Evolutionary conservation across 2,797 vertebrate genomes (phyloP), one percentile per base, ranked within the genome.

Genomic region (Delichon dasypus): DNA sequence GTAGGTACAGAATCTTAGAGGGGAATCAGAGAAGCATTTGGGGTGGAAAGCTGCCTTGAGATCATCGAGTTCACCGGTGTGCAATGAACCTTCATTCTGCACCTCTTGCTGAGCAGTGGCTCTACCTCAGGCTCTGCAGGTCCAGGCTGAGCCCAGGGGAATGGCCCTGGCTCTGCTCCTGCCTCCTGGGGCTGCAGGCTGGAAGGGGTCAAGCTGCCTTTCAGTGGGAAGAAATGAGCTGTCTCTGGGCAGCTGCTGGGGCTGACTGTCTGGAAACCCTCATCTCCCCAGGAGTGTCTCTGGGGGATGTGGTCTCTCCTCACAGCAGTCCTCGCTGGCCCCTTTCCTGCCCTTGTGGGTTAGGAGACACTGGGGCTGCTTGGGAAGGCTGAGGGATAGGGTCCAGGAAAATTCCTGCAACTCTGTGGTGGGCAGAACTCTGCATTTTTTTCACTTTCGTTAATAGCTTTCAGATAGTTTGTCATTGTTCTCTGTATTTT

Each of bases 21-120:
- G 6, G 32, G 53, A 53, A 15, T 21, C 7, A 13, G 0, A 25
- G 40, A 48, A 54, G 7, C 3, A 13, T 67, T 78, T 36, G 7
- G 16, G 34, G 32, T 66, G 48, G 32, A 44, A 48, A 72, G 36
- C 13, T 48, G 38, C 51, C 20, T 40, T 34, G 26, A 18, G 32
- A 25, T 11, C 50, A 27, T 19, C 0, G 1, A 29, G 53, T 11
- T 30, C 53, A 17, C 10, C 22, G 0, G 1, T 2, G 4, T 64
- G 53, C 82, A 66, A 23, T 55, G 44, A 61, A 38, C 11, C 16
- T 57, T 53, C 17, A 5, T 27, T 53, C 27, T 62, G 36, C 45
- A n/a, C 22, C n/a, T 3, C 23, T n/a, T 38, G 18, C 40, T 27
- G 58, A 89, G 57, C n/a, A 9, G 1, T 38, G 47, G 11, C 21